A percentile compares a stretch with the other conserved stretches of the same genome.
phyloP scores from a whole-genome alignment of 2,797 vertebrate genomes.

The Botia almorhae region DNA sequence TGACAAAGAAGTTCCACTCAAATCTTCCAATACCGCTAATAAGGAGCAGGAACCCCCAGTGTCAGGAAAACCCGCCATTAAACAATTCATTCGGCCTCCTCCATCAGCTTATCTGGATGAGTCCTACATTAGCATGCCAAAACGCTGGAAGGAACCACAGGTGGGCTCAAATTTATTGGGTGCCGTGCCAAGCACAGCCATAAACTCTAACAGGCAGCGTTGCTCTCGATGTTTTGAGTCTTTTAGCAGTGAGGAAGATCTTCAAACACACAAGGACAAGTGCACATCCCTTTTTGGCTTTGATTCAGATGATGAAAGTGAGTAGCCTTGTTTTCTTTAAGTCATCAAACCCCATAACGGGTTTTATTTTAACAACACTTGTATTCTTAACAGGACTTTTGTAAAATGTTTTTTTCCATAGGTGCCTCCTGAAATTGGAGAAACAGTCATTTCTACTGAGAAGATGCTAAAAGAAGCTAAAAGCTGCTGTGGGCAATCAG shows the following conservation, averaged over 20 bases:
- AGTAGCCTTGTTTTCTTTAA: constrained; percentile 67
- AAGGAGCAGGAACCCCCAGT: constrained; percentile 67
- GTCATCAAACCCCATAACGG: not conserved
- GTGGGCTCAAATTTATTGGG: constrained; percentile 63
- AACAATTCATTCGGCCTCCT: constrained; percentile 85
- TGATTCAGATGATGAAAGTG: constrained; percentile 98
- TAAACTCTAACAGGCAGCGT: constrained; percentile 75
- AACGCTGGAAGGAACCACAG: constrained; percentile 86
- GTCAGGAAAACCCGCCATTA: constrained; percentile 80
- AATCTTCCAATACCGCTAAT: not conserved
- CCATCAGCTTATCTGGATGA: constrained; percentile 95
- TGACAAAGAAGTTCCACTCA: constrained; percentile 61
- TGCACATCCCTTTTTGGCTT: constrained; percentile 96
- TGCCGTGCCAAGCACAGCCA: constrained; percentile 68
- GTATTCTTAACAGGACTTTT: not conserved
- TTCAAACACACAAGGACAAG: constrained; percentile 89
- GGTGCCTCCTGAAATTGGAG: constrained; percentile 50
- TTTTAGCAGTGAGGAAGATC: constrained; percentile 87
- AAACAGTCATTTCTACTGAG: not conserved
- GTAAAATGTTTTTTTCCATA: constrained; percentile 19
- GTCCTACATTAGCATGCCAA: constrained; percentile 95
- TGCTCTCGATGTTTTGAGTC: constrained; percentile 92
- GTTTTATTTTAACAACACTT: not conserved
- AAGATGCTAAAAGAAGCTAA: constrained; percentile 12
- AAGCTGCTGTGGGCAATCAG: constrained; percentile 50